A percentile compares a stretch with the other conserved stretches of the same genome.
Evolutionary conservation across 2,797 vertebrate genomes (phyloP).

Genomic region (Chloroceryle amazona): DNA sequence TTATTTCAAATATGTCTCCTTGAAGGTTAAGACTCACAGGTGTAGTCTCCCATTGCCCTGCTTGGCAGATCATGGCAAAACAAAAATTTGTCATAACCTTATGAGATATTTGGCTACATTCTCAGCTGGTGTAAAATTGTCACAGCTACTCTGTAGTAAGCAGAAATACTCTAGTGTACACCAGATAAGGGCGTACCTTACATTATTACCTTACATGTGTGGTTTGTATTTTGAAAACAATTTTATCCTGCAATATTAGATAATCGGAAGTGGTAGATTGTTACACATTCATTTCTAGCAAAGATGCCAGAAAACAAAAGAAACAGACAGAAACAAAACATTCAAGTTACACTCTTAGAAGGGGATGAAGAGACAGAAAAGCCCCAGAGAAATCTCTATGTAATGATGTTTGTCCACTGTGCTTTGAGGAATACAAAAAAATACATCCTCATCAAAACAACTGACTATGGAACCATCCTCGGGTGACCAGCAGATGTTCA

Average conservation of each 20-base stretch:
- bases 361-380: background rate
- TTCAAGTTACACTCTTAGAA: background rate
- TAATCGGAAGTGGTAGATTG: background rate
- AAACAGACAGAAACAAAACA: background rate
- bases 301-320: background rate
- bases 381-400: background rate
- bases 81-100: background rate
- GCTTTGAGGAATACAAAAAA: background rate
- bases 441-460: background rate
- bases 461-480: background rate
- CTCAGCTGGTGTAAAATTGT: background rate
- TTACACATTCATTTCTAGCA: background rate
- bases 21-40: conserved; percentile 67
- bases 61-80: conserved; percentile 13
- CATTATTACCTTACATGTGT: background rate
- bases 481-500: background rate
- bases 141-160: background rate
- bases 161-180: background rate
- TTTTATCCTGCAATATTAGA: background rate
- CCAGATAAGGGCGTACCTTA: background rate
- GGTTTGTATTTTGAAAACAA: background rate
- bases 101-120: background rate
- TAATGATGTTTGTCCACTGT: background rate
- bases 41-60: background rate
- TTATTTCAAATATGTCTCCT: conserved; percentile 65